Evolutionary conservation across 2,888 invertebrate genomes (phyloP).

Genomic region (Epinotia bilunana): DNA sequence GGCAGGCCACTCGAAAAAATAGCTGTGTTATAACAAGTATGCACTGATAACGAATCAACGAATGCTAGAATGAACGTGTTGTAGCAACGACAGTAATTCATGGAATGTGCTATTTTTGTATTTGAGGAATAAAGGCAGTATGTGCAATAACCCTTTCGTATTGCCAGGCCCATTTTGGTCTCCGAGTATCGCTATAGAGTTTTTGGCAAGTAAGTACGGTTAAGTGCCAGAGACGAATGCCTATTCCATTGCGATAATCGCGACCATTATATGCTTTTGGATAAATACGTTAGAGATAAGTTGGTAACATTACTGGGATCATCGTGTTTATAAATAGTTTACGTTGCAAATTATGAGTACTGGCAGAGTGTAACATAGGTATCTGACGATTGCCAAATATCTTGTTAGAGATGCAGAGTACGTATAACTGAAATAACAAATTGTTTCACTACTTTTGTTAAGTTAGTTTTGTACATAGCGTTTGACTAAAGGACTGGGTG

Average conservation of each 20-base stretch:
- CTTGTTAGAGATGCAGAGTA: conserved; percentile 2
- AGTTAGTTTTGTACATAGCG: conserved; percentile 28
- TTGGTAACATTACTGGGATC: conserved; percentile 13
- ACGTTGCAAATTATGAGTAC: conserved; percentile 7
- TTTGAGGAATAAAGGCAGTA: background rate
- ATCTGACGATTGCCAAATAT: conserved; percentile 21
- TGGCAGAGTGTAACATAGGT: conserved; percentile 14
- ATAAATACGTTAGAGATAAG: background rate
- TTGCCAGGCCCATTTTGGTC: background rate
- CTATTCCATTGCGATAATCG: background rate
- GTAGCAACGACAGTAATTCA: background rate
- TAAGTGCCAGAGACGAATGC: no score
- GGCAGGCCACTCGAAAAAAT: no score
- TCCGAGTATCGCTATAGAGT: no score
- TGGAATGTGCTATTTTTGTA: background rate
- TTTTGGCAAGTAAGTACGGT: no score
- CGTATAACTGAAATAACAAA: conserved; percentile 18
- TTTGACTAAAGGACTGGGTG: conserved; percentile 8
- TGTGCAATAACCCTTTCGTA: background rate
- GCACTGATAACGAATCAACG: background rate
- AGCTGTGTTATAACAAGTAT: background rate
- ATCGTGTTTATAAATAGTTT: conserved; percentile 15
- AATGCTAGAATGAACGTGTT: background rate
- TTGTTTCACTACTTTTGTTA: background rate
- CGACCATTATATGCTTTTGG: background rate